Conservation (phyloP, 1,140 invertebrate genomes). For the Neoseiulus cucumeris region DNA sequence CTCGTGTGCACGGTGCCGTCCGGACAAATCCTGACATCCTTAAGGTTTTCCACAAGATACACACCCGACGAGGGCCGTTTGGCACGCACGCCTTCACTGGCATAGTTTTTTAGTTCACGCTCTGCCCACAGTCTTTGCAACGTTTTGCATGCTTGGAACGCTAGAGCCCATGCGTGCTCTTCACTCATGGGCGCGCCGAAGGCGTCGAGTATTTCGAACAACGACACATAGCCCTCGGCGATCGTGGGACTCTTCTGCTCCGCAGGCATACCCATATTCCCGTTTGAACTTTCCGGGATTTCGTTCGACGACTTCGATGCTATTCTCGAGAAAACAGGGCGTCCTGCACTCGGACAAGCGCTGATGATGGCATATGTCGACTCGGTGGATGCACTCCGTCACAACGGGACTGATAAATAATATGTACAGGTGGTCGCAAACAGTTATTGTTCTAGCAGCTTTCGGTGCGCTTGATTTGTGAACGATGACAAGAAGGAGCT, state of each 20-base stretch:
- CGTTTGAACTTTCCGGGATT: not conserved
- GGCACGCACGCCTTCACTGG: not conserved
- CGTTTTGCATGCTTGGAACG: conserved; percentile 8
- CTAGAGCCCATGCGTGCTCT: conserved; percentile 5
- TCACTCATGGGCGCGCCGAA: conserved; percentile 8
- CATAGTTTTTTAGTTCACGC: not conserved
- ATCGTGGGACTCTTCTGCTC: not conserved
- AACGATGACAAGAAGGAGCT: too few relatives aligned
- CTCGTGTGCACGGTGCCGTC: not conserved
- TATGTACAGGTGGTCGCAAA: too few relatives aligned
- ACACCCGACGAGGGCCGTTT: not conserved
- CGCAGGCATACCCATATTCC: not conserved
- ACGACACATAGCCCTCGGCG: not conserved
- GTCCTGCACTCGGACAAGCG: too few relatives aligned
- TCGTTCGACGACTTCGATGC: too few relatives aligned
- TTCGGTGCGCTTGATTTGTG: too few relatives aligned
- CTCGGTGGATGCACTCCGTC: too few relatives aligned
- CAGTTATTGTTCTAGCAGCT: too few relatives aligned
- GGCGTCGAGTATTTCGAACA: conserved; percentile 8
- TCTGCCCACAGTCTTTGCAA: not conserved
- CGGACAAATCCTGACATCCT: not conserved
- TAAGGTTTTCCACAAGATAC: conserved; percentile 3
- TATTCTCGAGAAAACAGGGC: too few relatives aligned
- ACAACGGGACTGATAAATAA: too few relatives aligned
- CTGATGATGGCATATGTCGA: too few relatives aligned